Percentiles rank a stretch among this genome's conserved stretches.
These are phyloP conservation scores for Pocota personata DNA, from an alignment of 2,888 invertebrate genomes.

Conservation along the genomic window DNA sequence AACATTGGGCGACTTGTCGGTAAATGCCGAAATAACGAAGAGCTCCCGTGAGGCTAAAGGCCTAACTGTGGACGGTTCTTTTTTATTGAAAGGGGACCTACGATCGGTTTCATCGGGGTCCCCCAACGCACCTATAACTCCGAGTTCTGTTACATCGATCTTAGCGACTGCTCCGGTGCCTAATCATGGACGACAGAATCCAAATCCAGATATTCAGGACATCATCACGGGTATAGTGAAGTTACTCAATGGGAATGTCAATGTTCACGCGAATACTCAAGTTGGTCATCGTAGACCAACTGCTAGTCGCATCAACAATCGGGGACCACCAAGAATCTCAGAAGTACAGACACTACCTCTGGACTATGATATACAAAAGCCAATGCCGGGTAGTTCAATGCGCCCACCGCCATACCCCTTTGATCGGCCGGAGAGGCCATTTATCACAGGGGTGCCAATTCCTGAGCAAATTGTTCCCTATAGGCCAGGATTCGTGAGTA, in stretches of 20 bases:
- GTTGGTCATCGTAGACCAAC: slow-evolving; percentile 86
- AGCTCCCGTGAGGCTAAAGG: slow-evolving; percentile 79
- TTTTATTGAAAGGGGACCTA: slow-evolving; percentile 83
- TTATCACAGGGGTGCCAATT: slow-evolving; percentile 87
- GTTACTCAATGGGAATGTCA: slow-evolving; percentile 93
- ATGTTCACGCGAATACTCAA: slow-evolving; percentile 90
- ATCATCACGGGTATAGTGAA: slow-evolving; percentile 95
- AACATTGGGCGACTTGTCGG: slow-evolving; percentile 75
- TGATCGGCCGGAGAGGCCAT: slow-evolving; percentile 86
- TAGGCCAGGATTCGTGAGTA: slow-evolving; percentile 85
- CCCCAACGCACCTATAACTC: slow-evolving; percentile 78
- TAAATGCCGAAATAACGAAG: slow-evolving; percentile 78
- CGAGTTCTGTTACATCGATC: slow-evolving; percentile 79
- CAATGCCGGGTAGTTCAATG: slow-evolving; percentile 77
- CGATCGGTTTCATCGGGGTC: slow-evolving; percentile 82
- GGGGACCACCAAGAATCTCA: slow-evolving; percentile 93
- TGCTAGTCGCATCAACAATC: slow-evolving; percentile 92
- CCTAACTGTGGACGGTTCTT: slow-evolving; percentile 79
- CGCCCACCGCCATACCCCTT: slow-evolving; percentile 87
- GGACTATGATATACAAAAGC: slow-evolving; percentile 82
- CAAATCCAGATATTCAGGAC: slow-evolving; percentile 92
- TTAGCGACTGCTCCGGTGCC: slow-evolving; percentile 76
- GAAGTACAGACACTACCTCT: slow-evolving; percentile 89
- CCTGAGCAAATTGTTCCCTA: slow-evolving; percentile 90
- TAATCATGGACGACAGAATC: slow-evolving; percentile 83